These are phyloP conservation scores for Amblyteles armatorius DNA, from an alignment of 2,888 invertebrate genomes.

Conservation along the genomic window DNA sequence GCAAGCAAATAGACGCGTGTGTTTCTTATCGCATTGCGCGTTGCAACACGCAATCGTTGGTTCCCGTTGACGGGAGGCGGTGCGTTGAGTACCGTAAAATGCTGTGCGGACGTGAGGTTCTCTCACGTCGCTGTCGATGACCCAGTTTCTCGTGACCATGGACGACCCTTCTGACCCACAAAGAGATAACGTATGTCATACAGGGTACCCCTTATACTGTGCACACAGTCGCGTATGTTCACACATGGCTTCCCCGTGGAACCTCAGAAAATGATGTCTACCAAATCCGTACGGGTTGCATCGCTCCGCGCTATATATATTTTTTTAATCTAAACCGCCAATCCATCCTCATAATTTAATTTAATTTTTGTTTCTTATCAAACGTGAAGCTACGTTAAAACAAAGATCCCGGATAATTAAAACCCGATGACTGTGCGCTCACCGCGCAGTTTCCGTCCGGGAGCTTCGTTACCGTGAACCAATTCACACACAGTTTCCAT, in stretches of 20 bases:
- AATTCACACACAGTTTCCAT: slow-evolving; percentile 27
- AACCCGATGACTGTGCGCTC: slow-evolving; percentile 44
- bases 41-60: slow-evolving; percentile 56
- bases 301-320: background rate
- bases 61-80: slow-evolving; percentile 3
- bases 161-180: slow-evolving; percentile 71
- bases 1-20: slow-evolving; percentile 40
- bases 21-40: slow-evolving; percentile 55
- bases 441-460: slow-evolving; percentile 12
- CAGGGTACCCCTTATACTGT: background rate
- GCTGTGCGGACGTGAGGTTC: slow-evolving; percentile 31
- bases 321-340: background rate
- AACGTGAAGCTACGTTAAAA: background rate
- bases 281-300: background rate
- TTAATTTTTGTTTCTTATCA: background rate
- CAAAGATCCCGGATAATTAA: slow-evolving; percentile 25
- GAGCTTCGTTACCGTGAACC: background rate
- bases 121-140: slow-evolving; percentile 54
- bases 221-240: background rate
- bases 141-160: slow-evolving; percentile 71
- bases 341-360: background rate
- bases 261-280: background rate
- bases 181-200: slow-evolving; percentile 54
- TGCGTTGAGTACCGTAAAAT: slow-evolving; percentile 11
- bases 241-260: background rate